Evolutionary conservation across 2,113 vertebrate species (phyloP), one percentile per base, ranked within the genome.

Genomic region (Eurystomus gularis): DNA sequence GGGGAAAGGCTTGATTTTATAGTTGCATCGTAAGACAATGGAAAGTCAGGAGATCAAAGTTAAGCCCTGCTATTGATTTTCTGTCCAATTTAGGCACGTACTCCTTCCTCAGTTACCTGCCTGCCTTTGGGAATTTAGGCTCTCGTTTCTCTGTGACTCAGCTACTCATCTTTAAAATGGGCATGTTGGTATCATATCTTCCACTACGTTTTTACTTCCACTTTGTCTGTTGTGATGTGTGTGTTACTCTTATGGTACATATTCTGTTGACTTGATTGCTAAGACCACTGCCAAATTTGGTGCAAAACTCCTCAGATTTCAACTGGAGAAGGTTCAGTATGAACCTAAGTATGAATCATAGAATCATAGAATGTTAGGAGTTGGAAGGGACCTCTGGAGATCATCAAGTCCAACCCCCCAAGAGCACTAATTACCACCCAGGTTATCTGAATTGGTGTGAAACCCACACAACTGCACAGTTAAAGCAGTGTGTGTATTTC

Each of bases 41-140:
- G 61, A 72, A 75, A 94, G 82, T 68, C 80, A 76, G 57, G 92
- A 94, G 94, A 96, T 91, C 86, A 92, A 88, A 88, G 61, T 76
- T 92, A 94, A 96, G 55, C 66, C 81, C 73, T 68, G 44, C 48
- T 93, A 94, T 88, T 84, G 92, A 97, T 82, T 96, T 95, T 79
- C 92, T 92, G 88, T 93, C 88, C 70, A 33, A 17, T 77, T 64
- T 87, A 57, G 92, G 83, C 13, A 7, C 89, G 57, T 69, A 69
- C 69, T 93, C 2, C 0, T 61, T 96, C 24, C 72, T 89, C 84
- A 40, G 89, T 79, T 82, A 48, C 61, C 42, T 48, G 12, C 42
- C 26, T 68, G 77, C 65, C 81, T 87, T 65, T 76, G 91, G 86
- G 81, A 96, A 76, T 91, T 78, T 19, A 52, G 73, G 39, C 31